Percentiles rank a stretch among this genome's conserved stretches.
Conservation (phyloP, 1,140 invertebrate genomes). For the Armadillidium nasatum region DNA sequence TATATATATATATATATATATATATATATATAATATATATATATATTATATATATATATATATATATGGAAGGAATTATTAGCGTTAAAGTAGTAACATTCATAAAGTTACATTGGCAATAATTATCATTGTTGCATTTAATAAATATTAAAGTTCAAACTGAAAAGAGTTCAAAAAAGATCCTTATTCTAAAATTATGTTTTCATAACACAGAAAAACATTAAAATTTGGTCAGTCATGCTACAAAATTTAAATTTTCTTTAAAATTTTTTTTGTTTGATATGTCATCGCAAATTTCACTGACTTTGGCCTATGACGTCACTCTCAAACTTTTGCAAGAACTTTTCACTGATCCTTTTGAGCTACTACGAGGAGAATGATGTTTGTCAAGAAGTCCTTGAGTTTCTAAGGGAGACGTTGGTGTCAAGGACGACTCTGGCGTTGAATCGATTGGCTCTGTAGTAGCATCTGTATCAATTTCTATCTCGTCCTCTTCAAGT, state of each 20-base stretch:
- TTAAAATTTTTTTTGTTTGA: not conserved
- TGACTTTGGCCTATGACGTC: constrained; percentile 4
- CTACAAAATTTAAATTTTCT: not conserved
- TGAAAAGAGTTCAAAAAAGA: no score
- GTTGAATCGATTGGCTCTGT: constrained; percentile 52
- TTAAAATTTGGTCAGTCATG: no score
- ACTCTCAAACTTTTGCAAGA: constrained; percentile 51
- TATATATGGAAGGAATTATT: no score
- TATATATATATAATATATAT: no score
- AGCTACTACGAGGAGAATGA: constrained; percentile 34
- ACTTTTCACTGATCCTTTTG: constrained; percentile 50
- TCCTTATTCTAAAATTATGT: no score
- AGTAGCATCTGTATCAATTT: constrained; percentile 57
- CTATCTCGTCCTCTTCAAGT: constrained; percentile 52
- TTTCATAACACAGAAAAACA: no score
- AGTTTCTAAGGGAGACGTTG: constrained; percentile 63
- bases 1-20: no score
- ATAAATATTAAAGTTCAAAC: no score
- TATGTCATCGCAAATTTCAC: constrained; percentile 4
- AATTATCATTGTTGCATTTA: no score
- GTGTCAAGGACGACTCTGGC: constrained; percentile 61
- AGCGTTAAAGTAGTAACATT: no score
- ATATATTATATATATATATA: no score
- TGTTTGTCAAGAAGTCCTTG: constrained; percentile 56
- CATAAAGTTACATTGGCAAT: no score